Evolutionary conservation across 2,888 invertebrate species (phyloP).

Genomic region (Anodontia alba): DNA sequence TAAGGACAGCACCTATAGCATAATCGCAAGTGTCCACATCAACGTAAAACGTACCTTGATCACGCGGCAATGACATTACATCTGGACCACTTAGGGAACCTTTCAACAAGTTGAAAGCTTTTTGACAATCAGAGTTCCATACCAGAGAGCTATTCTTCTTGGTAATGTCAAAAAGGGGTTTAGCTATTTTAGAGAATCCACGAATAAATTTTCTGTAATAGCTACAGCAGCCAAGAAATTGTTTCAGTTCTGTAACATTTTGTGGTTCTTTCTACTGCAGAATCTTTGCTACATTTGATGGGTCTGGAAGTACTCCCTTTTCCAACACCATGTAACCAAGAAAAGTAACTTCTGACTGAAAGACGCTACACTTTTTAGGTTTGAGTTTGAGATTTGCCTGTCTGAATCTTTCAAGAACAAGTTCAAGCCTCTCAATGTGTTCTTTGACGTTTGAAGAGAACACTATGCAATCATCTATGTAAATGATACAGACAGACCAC

Average conservation of each 20-base stretch:
- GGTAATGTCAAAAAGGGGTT: slow-evolving; percentile 28
- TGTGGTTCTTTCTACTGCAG: slow-evolving; percentile 22
- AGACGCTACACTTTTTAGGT: no score
- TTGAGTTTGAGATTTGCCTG: no score
- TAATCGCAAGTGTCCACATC: slow-evolving; percentile 38
- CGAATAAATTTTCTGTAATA: no score
- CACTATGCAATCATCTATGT: slow-evolving; percentile 17
- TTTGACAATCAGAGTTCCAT: slow-evolving; percentile 34
- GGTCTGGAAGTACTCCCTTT: slow-evolving; percentile 13
- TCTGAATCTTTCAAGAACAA: no score
- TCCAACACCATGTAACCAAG: neutral
- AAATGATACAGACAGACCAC: slow-evolving; percentile 42
- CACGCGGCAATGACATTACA: slow-evolving; percentile 18
- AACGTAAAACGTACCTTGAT: slow-evolving; percentile 16
- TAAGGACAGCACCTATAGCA: slow-evolving; percentile 42
- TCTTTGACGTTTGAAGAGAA: slow-evolving; percentile 35
- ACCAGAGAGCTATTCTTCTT: neutral
- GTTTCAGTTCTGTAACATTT: neutral
- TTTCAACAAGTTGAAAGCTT: neutral
- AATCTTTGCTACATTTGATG: slow-evolving; percentile 18
- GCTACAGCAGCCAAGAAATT: no score
- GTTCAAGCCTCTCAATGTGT: neutral
- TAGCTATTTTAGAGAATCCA: slow-evolving; percentile 7
- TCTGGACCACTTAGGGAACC: neutral
- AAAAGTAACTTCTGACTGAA: no score